A percentile compares a stretch with the other conserved stretches of the same genome.
Evolutionary conservation across 2,888 invertebrate genomes (phyloP).

Genomic region (Neria commutata): DNA sequence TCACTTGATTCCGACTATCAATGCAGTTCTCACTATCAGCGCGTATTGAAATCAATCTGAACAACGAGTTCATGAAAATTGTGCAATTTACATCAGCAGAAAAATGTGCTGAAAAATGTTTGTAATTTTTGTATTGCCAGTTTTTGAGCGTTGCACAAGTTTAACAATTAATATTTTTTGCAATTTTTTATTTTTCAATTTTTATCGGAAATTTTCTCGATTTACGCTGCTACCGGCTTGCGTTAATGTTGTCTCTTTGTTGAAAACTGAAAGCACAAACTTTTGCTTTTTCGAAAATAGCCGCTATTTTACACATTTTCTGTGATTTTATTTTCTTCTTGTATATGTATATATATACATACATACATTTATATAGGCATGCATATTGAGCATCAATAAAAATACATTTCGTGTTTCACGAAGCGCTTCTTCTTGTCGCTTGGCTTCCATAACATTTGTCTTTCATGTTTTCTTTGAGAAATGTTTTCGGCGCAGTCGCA

Average conservation of each 20-base stretch:
- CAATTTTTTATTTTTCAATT: too few relatives aligned
- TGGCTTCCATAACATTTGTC: slow-evolving; percentile 8
- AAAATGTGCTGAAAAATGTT: not conserved
- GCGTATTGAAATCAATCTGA: not conserved
- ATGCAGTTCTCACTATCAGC: not conserved
- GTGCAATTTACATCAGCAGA: not conserved
- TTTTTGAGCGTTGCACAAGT: not conserved
- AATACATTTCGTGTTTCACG: too few relatives aligned
- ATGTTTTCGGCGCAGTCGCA: slow-evolving; percentile 17
- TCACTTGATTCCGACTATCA: not conserved
- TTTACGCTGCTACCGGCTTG: too few relatives aligned
- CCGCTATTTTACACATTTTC: too few relatives aligned
- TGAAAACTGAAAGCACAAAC: slow-evolving; percentile 36
- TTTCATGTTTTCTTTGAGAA: slow-evolving; percentile 13
- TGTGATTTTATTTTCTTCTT: too few relatives aligned
- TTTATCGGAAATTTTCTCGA: too few relatives aligned
- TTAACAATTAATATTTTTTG: too few relatives aligned
- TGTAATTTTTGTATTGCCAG: not conserved
- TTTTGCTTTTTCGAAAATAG: slow-evolving; percentile 3
- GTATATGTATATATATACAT: too few relatives aligned
- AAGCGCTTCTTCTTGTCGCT: slow-evolving; percentile 25
- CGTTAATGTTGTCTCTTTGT: slow-evolving; percentile 32
- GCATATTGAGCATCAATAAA: too few relatives aligned
- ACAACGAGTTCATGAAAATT: not conserved
- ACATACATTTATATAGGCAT: too few relatives aligned